Evolutionary conservation across 1,140 invertebrate species (phyloP).

Genomic region (Calliopsis andreniformis): DNA sequence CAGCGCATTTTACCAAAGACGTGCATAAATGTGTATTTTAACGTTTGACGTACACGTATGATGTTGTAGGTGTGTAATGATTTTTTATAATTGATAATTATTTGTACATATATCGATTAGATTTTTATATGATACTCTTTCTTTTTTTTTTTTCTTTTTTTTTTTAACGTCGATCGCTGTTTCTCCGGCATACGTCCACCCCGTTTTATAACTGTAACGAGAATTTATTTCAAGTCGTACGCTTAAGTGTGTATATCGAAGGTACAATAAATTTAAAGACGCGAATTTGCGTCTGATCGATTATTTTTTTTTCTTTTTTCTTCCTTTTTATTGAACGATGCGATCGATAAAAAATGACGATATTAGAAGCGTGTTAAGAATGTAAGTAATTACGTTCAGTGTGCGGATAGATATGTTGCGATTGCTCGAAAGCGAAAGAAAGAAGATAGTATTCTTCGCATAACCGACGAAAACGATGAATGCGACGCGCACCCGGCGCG

Average conservation of each 20-base stretch:
- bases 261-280: conserved; percentile 17
- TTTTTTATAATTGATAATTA: conserved; percentile 35
- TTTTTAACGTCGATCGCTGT: too few species aligned
- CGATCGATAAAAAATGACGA: conserved; percentile 37
- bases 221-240: too few species aligned
- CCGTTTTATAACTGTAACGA: conserved; percentile 2
- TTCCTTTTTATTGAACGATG: too few species aligned
- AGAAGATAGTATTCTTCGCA: conserved; percentile 43
- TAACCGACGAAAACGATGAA: too few species aligned
- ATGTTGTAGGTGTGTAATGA: too few species aligned
- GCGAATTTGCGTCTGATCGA: too few species aligned
- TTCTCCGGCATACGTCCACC: too few species aligned
- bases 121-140: conserved; percentile 14
- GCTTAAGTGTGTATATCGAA: not conserved
- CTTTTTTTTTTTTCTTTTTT: too few species aligned
- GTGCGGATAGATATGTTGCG: conserved; percentile 46
- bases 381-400: conserved; percentile 29
- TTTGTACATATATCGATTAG: conserved; percentile 40
- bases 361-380: conserved; percentile 39
- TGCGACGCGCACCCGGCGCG: too few species aligned
- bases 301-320: too few species aligned
- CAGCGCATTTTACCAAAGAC: conserved; percentile 54
- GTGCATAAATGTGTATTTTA: too few species aligned
- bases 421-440: too few species aligned
- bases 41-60: conserved; percentile 43